Evolutionary conservation across 2,888 invertebrate species (phyloP).

Genomic region (Apocheima hispidaria): DNA sequence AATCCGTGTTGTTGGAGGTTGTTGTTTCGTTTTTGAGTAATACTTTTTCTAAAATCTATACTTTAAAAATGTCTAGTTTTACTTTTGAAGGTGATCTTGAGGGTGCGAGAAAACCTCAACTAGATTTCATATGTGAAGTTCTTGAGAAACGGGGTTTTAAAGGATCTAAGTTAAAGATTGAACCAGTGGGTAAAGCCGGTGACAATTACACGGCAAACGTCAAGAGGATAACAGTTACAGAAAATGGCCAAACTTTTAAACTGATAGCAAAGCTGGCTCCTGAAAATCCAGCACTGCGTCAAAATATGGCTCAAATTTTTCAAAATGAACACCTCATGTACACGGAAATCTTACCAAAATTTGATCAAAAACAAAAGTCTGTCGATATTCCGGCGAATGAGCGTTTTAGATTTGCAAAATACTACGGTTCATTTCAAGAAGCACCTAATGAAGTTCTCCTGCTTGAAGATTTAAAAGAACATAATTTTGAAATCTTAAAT

Average conservation of each 20-base stretch:
- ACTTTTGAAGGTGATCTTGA: slow-evolving; percentile 4
- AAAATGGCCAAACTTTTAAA: slow-evolving; percentile 43
- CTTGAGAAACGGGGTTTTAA: slow-evolving; percentile 15
- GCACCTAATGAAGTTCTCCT: slow-evolving; percentile 1
- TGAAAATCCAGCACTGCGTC: background rate
- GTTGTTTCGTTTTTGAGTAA: background rate
- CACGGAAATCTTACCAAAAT: background rate
- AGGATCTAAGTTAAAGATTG: slow-evolving; percentile 23
- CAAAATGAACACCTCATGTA: background rate
- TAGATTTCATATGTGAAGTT: slow-evolving; percentile 21
- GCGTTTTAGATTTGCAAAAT: background rate
- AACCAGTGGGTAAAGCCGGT: slow-evolving; percentile 39
- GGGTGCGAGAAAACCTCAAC: slow-evolving; percentile 22
- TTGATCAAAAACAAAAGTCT: background rate
- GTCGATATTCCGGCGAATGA: background rate
- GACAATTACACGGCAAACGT: slow-evolving; percentile 43
- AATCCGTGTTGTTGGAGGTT: too few relatives aligned
- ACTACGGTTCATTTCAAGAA: background rate
- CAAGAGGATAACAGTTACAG: slow-evolving; percentile 37
- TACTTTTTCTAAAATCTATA: background rate
- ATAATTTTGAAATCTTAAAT: background rate
- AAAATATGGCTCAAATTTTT: background rate
- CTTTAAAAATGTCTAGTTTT: background rate
- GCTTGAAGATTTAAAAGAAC: background rate
- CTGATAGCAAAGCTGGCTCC: slow-evolving; percentile 63